Conservation (phyloP, 2,888 invertebrate genomes). For the Villa cingulata region DNA sequence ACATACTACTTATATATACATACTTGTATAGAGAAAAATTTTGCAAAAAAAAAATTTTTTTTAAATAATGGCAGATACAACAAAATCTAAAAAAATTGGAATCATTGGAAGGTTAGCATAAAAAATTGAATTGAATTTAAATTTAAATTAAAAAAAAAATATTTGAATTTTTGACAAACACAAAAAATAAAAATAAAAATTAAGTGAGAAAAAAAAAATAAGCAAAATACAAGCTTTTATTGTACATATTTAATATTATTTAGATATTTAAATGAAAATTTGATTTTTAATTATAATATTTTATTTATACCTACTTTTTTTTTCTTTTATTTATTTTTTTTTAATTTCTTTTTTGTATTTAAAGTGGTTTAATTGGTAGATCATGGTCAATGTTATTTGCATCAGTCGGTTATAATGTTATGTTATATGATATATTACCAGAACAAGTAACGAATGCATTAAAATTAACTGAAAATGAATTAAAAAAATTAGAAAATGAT, state of each 20-base stretch:
- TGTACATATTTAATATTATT: neutral
- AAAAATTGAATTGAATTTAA: too few species aligned
- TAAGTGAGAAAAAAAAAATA: too few species aligned
- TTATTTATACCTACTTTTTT: neutral
- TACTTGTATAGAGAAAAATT: too few species aligned
- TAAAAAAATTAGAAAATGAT: constrained; percentile 53
- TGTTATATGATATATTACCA: constrained; percentile 68
- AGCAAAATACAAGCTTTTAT: neutral
- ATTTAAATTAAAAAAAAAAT: too few species aligned
- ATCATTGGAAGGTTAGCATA: constrained; percentile 69
- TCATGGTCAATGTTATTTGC: constrained; percentile 98
- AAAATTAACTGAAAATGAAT: constrained; percentile 56
- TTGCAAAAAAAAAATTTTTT: too few species aligned
- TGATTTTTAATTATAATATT: too few species aligned
- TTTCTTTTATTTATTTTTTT: neutral
- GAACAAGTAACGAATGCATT: constrained; percentile 63
- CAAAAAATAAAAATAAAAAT: too few species aligned
- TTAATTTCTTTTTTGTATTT: constrained; percentile 19
- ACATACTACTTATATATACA: too few species aligned
- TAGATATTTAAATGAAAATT: neutral
- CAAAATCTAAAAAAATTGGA: constrained; percentile 52
- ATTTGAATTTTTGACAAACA: too few species aligned
- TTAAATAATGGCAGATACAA: constrained; percentile 4
- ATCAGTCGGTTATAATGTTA: constrained; percentile 77
- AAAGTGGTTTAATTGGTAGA: constrained; percentile 85